Conservation (phyloP, 2,113 vertebrate genomes). For the Mellivora capensis region DNA sequence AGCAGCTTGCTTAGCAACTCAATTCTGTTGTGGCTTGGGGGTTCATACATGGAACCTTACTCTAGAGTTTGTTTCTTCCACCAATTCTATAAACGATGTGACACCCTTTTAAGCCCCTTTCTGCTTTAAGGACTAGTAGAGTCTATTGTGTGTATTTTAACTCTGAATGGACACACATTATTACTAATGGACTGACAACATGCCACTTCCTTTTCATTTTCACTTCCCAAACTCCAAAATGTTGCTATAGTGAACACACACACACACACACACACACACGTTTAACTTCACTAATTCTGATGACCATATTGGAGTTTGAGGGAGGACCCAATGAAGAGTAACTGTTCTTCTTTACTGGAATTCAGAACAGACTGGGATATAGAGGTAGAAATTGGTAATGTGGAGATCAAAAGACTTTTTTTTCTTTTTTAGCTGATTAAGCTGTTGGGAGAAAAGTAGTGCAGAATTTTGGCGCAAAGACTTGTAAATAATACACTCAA, state of each 20-base stretch:
- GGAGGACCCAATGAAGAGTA: not conserved
- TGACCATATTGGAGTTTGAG: not conserved
- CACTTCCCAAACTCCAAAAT: not conserved
- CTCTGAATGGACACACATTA: not conserved
- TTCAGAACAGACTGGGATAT: not conserved
- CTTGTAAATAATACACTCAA: not conserved
- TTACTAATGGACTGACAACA: not conserved
- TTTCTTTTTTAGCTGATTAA: not conserved
- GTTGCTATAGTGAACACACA: not conserved
- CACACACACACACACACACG: no score
- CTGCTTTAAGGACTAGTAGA: not conserved
- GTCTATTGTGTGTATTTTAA: not conserved
- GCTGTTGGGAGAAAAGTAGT: not conserved
- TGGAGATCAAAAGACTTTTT: not conserved
- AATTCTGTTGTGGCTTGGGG: not conserved
- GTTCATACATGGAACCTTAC: not conserved
- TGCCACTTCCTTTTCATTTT: not conserved
- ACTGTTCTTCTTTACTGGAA: not conserved
- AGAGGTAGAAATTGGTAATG: not conserved
- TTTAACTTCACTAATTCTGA: not conserved
- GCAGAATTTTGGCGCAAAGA: not conserved
- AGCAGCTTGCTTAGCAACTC: not conserved
- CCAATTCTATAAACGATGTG: not conserved
- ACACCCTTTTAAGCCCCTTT: not conserved
- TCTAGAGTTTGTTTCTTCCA: not conserved